Base-by-base conservation (phyloP, 37 sponge, comb jelly and placozoan genomes). In the Axinella damicornis region DNA sequence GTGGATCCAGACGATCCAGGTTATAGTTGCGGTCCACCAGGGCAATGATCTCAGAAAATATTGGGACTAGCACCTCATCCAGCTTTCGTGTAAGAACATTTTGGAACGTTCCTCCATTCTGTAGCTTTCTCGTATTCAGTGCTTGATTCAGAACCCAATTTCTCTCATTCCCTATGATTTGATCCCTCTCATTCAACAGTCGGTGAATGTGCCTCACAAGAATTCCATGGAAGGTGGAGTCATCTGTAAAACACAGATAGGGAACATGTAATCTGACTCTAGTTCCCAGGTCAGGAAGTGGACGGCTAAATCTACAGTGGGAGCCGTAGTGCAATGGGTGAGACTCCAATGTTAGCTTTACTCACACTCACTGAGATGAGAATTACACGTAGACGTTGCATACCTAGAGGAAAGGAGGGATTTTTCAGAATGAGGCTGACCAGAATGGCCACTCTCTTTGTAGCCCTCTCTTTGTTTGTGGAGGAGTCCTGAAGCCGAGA, bases 81-180 rank as follows among this genome's bases (percentile, higher is more conserved):
- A 93, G 31, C 77, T 71, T 88, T 52, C 86, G 70, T 1, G 76
- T 17, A 13, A 93, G 70, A 0, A 56, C 72, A 63, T 85, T 93
- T 15, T 68, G 41, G 69, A 88, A 88, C 31, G 93, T 93, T 27
- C 93, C 93, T 57, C 93, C 87, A 77, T 77, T 59, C 37, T 85
- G 74, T 1, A 88, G 82, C 14, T 77, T 88, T 46, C 70, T 67
- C 39, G 61, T 19, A 63, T 78, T 70, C 83, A 93, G 25, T 27
- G 93, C 85, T 41, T 93, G 89, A 67, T 73, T 55, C 25, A 85
- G 59, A 0, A 87, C 93, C 93, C 93, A 93, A 30, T 80, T 24
- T 28, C 19, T 67, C 32, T 72, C 60, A 37, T 69, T 62, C 57
- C 30, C 20, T 13, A n/a, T 30, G 18, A 38, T 31, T 28, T 80